phyloP scores from a whole-genome alignment of 2,888 invertebrate genomes.

The Lithophane ornitopus region DNA sequence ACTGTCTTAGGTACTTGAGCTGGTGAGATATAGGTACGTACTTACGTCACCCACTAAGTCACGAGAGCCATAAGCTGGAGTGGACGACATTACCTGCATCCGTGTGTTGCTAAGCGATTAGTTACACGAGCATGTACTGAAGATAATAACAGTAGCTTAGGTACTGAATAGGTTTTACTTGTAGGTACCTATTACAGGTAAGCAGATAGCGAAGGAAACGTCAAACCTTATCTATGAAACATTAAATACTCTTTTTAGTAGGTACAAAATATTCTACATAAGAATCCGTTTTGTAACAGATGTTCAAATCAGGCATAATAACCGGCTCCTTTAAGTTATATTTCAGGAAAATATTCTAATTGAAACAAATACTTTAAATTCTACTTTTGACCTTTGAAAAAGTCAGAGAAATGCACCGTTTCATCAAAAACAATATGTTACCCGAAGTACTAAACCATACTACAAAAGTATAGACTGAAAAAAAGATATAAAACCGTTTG shows the following conservation, averaged over 20 bases:
- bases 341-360: constrained; percentile 8
- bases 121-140: not conserved
- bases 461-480: not conserved
- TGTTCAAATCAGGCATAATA: not conserved
- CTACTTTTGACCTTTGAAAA: not conserved
- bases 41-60: constrained; percentile 12
- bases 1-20: not conserved
- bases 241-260: too few species aligned
- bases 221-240: not conserved
- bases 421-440: not conserved
- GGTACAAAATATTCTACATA: too few species aligned
- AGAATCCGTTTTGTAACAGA: not conserved
- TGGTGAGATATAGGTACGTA: not conserved
- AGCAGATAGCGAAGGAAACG: too few species aligned
- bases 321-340: not conserved
- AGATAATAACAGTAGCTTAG: not conserved
- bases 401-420: not conserved
- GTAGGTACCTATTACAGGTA: not conserved
- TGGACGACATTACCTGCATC: constrained; percentile 15
- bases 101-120: constrained; percentile 12
- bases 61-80: constrained; percentile 15
- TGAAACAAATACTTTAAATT: not conserved
- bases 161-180: not conserved
- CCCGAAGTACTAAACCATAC: not conserved
- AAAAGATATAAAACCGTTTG: not conserved